Evolutionary conservation across 2,113 vertebrate genomes (phyloP).

Genomic region (Toxostoma redivivum): DNA sequence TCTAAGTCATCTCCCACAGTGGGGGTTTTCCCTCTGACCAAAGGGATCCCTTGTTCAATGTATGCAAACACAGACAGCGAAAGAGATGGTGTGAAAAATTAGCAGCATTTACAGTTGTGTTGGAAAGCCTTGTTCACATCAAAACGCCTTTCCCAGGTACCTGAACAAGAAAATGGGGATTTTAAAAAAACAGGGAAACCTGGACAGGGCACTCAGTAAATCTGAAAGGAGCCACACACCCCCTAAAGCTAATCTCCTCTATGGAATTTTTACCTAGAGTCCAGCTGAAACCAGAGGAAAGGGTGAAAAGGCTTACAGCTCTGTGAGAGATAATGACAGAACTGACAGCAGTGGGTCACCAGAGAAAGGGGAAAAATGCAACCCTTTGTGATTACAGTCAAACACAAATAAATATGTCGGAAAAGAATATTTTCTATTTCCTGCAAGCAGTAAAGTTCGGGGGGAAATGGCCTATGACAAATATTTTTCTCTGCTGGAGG

Average conservation of each 20-base stretch:
- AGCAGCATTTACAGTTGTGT: not conserved
- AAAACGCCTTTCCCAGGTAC: not conserved
- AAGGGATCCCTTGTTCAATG: not conserved
- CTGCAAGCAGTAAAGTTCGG: not conserved
- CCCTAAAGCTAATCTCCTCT: not conserved
- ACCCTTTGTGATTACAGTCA: not conserved
- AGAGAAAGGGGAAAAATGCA: not conserved
- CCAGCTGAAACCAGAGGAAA: not conserved
- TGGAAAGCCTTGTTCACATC: not conserved
- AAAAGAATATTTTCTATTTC: not conserved
- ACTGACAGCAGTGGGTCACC: not conserved
- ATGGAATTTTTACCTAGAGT: not conserved
- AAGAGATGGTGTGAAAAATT: not conserved
- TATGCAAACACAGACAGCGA: not conserved
- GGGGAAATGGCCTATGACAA: conserved; percentile 11
- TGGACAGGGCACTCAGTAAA: not conserved
- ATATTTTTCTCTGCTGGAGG: conserved; percentile 52
- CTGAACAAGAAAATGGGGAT: not conserved
- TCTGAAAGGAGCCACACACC: not conserved
- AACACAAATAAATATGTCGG: conserved; percentile 8
- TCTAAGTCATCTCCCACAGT: not conserved
- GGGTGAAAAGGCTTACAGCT: not conserved
- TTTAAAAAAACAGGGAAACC: not conserved
- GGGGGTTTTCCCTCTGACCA: not conserved
- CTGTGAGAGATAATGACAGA: not conserved